Evolutionary conservation across 2,888 invertebrate species (phyloP), one percentile per base, ranked within the genome.

Genomic region (Bombylius major): DNA sequence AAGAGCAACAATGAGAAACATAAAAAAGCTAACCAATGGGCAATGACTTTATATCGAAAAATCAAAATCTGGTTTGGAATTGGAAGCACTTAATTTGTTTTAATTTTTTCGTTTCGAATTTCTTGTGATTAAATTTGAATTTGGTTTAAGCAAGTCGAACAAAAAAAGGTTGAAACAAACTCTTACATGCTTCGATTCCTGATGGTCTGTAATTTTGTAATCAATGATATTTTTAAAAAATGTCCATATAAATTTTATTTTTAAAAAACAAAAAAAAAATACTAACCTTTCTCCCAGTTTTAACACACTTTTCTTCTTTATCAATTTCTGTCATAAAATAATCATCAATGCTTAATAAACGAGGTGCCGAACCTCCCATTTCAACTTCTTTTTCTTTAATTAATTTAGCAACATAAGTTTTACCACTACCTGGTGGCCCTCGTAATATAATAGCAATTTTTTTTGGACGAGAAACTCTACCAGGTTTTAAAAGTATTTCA

Each of bases 371-470:
- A 6, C 92, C 93, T 47, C 89, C 88, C 75, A 87, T 83, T 70
- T 90, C 89, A 1, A 89, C 82, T 78, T 86, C 86, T 67, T 80
- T 81, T 58, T 85, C 85, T 70, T 94, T 90, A 62, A 94, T 90
- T 58, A 92, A 75, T 75, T 89, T 91, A 0, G 93, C 90, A 59
- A 92, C 79, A 72, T 87, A 88, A 8, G 93, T 90, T 76, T 97
- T 97, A 45, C 97, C 97, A 72, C 94, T 89, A 11, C 97, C 97
- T 0, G 97, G 95, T 14, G 90, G 86, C 5, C 97, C 97, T 70
- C 97, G 78, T 52, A 98, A 75, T 65, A 98, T 88, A 57, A 96
- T 85, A 39, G 89, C 90, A 64, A 97, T 85, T 70, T 81, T 71
- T 57, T 70, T 70, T 8, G 96, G 92, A 63, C 97, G 81, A 63